These are phyloP conservation scores for Cladopsammia gracilis DNA, from an alignment of 64 coral and sea anemone species.

Conservation along the genomic window DNA sequence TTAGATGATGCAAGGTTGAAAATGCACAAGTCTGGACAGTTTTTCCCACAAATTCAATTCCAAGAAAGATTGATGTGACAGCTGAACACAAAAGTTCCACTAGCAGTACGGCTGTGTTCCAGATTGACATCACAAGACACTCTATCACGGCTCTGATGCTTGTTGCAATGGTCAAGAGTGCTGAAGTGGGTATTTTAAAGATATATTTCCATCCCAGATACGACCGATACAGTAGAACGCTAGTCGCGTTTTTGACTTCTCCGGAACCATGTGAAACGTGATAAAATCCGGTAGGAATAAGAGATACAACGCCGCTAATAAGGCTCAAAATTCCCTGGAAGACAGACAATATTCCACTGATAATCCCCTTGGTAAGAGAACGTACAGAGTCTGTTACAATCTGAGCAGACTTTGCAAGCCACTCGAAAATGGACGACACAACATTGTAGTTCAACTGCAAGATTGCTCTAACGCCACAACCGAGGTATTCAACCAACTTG, in stretches of 20 bases:
- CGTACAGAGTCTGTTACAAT: slow-evolving; percentile 14
- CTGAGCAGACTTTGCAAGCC: slow-evolving; percentile 3
- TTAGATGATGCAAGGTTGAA: slow-evolving; percentile 9
- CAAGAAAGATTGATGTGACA: slow-evolving; percentile 43
- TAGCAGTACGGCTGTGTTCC: slow-evolving; percentile 59
- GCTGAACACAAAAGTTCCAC: slow-evolving; percentile 27
- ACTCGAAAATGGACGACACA: slow-evolving; percentile 65
- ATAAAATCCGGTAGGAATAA: slow-evolving; percentile 58
- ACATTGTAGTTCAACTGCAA: slow-evolving; percentile 81
- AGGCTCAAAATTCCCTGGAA: slow-evolving; percentile 41
- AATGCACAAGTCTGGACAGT: not conserved
- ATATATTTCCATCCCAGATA: slow-evolving; percentile 63
- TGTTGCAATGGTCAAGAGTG: slow-evolving; percentile 39
- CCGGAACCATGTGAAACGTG: slow-evolving; percentile 14
- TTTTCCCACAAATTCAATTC: slow-evolving; percentile 64
- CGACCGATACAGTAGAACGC: slow-evolving; percentile 61
- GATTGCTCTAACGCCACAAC: slow-evolving; percentile 62
- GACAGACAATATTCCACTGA: slow-evolving; percentile 27
- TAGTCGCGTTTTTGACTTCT: slow-evolving; percentile 46
- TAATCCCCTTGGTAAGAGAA: slow-evolving; percentile 25
- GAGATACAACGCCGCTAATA: slow-evolving; percentile 48
- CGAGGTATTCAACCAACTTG: slow-evolving; percentile 72
- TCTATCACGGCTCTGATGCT: slow-evolving; percentile 57
- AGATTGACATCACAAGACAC: slow-evolving; percentile 29
- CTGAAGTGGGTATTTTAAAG: slow-evolving; percentile 51